A percentile compares a stretch with the other conserved stretches of the same genome.
These are phyloP conservation scores for Meriones psammophilus DNA, from an alignment of 2,797 vertebrate species.

Conservation along the genomic window DNA sequence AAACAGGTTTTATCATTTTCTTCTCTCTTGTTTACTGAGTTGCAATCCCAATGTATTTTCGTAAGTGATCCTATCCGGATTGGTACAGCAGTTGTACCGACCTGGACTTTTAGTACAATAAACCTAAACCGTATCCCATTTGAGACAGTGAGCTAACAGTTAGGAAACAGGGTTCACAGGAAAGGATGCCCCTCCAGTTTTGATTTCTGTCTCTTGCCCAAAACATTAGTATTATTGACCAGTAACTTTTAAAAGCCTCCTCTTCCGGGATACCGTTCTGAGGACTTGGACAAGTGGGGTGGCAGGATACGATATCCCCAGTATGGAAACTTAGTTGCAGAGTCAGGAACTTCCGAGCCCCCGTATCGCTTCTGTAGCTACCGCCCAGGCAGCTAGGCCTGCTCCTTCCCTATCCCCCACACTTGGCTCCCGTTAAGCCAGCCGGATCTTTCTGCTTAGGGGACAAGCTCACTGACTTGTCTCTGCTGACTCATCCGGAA, in stretches of 20 bases:
- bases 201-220: neutral
- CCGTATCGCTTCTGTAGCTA: no score
- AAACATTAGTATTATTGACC: neutral
- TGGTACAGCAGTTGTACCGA: neutral
- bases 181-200: neutral
- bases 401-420: neutral
- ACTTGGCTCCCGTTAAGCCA: neutral
- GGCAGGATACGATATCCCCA: neutral
- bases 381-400: neutral
- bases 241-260: neutral
- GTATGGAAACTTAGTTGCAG: neutral
- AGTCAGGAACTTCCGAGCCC: neutral
- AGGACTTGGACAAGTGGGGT: neutral
- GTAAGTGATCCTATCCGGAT: neutral
- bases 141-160: neutral
- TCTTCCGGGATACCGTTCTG: neutral
- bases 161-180: neutral
- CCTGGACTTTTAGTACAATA: neutral
- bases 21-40: slow-evolving; percentile 11
- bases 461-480: neutral
- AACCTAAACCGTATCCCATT: neutral
- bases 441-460: neutral
- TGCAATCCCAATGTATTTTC: neutral
- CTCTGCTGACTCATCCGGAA: neutral
- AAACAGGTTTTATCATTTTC: neutral